Percentiles rank a stretch among this genome's conserved stretches.
phyloP scores from a whole-genome alignment of 2,797 vertebrate genomes.

The Mus minutoides region DNA sequence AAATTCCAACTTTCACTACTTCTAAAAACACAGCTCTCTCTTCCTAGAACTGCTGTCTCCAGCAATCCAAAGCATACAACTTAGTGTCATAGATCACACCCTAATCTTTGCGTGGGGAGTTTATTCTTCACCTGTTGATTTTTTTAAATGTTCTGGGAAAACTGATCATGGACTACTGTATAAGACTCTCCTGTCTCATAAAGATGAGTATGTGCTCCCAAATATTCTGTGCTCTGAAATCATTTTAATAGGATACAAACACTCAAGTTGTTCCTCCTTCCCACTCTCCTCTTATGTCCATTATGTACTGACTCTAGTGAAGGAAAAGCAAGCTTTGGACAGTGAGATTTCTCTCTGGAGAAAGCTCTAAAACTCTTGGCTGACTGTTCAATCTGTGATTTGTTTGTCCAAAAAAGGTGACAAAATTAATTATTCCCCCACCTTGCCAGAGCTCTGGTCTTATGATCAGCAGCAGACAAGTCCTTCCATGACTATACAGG shows the following conservation, averaged over 20 bases:
- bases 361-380: conserved; percentile 19
- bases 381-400: not conserved
- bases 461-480: conserved; percentile 21
- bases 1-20: conserved; percentile 1
- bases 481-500: not conserved
- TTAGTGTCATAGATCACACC: not conserved
- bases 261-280: not conserved
- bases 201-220: not conserved
- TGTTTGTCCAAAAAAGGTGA: not conserved
- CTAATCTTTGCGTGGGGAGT: not conserved
- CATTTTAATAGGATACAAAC: not conserved
- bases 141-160: conserved; percentile 12
- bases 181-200: not conserved
- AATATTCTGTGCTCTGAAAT: not conserved
- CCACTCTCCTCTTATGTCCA: not conserved
- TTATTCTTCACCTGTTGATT: conserved; percentile 23
- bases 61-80: not conserved
- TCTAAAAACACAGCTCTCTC: not conserved
- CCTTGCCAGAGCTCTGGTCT: conserved; percentile 10
- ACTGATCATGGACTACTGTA: not conserved
- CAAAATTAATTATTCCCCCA: conserved; percentile 46
- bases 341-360: not conserved
- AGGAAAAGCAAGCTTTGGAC: not conserved
- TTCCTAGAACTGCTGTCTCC: not conserved
- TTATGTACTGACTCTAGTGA: not conserved